A percentile compares a stretch with the other conserved stretches of the same genome.
Conservation (phyloP, 1,140 invertebrate genomes). For the Rhopalosiphum maidis region DNA sequence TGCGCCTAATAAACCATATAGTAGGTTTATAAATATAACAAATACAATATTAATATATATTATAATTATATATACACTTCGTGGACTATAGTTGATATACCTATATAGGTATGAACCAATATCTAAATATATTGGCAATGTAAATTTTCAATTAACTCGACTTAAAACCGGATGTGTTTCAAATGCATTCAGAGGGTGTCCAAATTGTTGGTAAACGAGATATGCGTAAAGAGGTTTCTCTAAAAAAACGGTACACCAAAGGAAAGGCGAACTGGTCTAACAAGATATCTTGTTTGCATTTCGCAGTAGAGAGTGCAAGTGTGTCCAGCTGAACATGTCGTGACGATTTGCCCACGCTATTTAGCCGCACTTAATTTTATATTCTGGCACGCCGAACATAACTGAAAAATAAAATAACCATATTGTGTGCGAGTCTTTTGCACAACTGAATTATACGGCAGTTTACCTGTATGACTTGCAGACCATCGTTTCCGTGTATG, state of each 20-base stretch:
- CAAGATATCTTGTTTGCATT: conserved; percentile 25
- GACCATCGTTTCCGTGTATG: not conserved
- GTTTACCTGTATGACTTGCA: not conserved
- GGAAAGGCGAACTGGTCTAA: conserved; percentile 45
- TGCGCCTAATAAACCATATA: not conserved
- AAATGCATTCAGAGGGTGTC: conserved; percentile 34
- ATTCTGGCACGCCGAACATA: not conserved
- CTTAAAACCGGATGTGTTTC: conserved; percentile 18
- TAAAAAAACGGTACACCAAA: conserved; percentile 31
- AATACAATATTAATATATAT: not conserved
- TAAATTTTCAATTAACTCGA: conserved; percentile 12
- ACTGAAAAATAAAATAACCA: not conserved
- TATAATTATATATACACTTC: not conserved
- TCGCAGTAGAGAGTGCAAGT: conserved; percentile 43
- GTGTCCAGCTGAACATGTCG: not conserved
- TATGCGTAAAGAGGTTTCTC: conserved; percentile 19
- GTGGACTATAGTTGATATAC: not conserved
- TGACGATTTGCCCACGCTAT: not conserved
- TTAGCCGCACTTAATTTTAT: not conserved
- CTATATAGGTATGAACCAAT: not conserved
- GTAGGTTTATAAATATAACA: conserved; percentile 3
- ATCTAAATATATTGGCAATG: not conserved
- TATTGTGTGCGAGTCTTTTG: not conserved
- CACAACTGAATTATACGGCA: not conserved
- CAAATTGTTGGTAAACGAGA: conserved; percentile 31